Base-by-base conservation (phyloP, 1,140 invertebrate genomes). In the Drosophila obscura region DNA sequence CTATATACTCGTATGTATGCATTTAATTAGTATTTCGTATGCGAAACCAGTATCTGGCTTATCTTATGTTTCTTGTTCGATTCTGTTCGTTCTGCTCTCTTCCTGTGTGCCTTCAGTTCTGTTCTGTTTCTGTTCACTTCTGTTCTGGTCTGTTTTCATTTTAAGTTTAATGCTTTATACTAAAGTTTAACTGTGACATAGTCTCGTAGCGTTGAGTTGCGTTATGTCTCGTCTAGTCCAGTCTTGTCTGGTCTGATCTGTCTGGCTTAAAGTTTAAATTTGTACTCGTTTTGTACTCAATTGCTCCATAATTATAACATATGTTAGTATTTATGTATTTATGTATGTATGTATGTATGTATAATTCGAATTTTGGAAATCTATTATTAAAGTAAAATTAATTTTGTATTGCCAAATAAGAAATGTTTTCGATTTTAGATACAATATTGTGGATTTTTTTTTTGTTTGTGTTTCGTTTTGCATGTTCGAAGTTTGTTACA, bases 201-300 rank as follows among this genome's bases (percentile, higher is more conserved):
- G 22, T 41, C 35, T 49, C 24, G 19, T 41, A 43, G 22, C 22
- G 22, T 24, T 24, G 4, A 3, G 22, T 28, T 7, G 5, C 26
- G 26, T 31, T 0, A 0, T 9, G 11, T 39, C 35, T 11, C 11
- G 35, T 39, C 35, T 13, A 26, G 62, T 45, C 41, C 4, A 16
- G 58, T 76, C 62, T 69, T 31, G 51, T 69, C 62, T 69, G 41
- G 51, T 69, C 45, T 76, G 74, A 63, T 55, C 11, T 51, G 41
- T 61, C 48, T 72, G 45, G 62, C 83, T 88, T 88, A 88, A 43
- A 63, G 71, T 59, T 83, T 80, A 80, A 88, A 88, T 88, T 88
- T 88, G 83, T 88, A 88, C 83, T 88, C 75, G 73, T 88, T 88
- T 88, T 88, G 83, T 88, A 88, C 83, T 88, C 83, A 88, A 88